Percentiles rank a stretch among this genome's conserved stretches.
These are phyloP conservation scores for Pardalotus punctatus DNA, from an alignment of 2,113 vertebrate genomes.

Conservation along the genomic window DNA sequence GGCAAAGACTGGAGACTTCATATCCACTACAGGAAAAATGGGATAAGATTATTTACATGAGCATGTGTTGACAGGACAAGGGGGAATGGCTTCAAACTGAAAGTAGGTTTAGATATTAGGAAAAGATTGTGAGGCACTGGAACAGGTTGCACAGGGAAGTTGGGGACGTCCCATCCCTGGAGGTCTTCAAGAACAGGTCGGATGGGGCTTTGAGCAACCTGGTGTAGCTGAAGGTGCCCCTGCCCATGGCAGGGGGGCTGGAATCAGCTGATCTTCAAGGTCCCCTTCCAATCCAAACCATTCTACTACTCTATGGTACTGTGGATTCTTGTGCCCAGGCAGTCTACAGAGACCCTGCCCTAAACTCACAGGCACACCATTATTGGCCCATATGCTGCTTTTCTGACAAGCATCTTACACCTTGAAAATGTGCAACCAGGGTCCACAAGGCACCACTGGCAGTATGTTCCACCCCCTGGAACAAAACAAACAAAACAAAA, in stretches of 20 bases:
- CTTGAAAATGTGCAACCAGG: accelerated
- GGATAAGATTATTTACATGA: background rate
- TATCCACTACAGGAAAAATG: background rate
- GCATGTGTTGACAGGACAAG: background rate
- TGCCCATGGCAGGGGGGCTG: background rate
- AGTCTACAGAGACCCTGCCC: background rate
- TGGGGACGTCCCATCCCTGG: background rate
- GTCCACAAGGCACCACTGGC: background rate
- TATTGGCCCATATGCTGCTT: background rate
- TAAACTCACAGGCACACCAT: background rate
- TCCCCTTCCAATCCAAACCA: background rate
- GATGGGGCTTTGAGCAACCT: background rate
- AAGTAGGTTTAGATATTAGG: background rate
- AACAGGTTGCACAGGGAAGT: background rate
- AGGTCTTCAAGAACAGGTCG: background rate
- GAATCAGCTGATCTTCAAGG: background rate
- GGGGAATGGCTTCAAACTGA: background rate
- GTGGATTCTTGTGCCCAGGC: background rate
- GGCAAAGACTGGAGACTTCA: background rate
- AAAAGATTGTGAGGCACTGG: background rate
- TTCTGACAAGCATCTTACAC: background rate
- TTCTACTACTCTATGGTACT: accelerated
- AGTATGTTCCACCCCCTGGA: background rate
- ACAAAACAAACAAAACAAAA: background rate
- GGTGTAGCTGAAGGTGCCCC: background rate